phyloP scores from a whole-genome alignment of 2,888 invertebrate genomes.

The Hypolimnas misippus region DNA sequence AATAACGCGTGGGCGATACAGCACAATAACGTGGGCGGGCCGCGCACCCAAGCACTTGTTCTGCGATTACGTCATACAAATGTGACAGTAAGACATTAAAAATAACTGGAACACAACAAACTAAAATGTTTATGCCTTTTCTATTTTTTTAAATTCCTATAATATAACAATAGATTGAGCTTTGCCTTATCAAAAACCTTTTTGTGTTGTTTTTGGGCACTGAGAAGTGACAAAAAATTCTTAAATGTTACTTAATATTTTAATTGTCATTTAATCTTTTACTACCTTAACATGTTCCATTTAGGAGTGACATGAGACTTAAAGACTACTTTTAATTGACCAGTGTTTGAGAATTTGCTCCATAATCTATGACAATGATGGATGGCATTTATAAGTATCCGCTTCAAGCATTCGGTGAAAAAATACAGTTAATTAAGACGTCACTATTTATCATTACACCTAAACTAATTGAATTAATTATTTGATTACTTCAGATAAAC shows the following conservation, averaged over 20 bases:
- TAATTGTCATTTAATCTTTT: no score
- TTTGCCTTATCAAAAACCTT: no score
- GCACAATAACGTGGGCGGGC: slow-evolving; percentile 41
- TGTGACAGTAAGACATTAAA: slow-evolving; percentile 36
- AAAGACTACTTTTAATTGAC: no score
- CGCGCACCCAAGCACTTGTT: slow-evolving; percentile 39
- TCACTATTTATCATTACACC: background rate
- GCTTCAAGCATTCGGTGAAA: background rate
- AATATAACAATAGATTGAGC: no score
- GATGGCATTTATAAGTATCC: background rate
- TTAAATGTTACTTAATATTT: no score
- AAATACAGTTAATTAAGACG: background rate
- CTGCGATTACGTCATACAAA: slow-evolving; percentile 47
- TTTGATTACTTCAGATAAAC: slow-evolving; percentile 8
- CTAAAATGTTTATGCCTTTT: background rate
- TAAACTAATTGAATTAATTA: background rate
- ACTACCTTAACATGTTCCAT: no score
- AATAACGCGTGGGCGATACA: slow-evolving; percentile 41
- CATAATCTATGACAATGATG: no score
- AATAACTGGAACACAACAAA: slow-evolving; percentile 2
- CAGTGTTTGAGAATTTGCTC: no score
- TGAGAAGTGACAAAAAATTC: no score
- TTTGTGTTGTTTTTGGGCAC: no score
- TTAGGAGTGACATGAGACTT: no score
- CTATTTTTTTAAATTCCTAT: no score